Evolutionary conservation across 2,113 vertebrate species (phyloP), one percentile per base, ranked within the genome.

Genomic region (Miniopterus natalensis): DNA sequence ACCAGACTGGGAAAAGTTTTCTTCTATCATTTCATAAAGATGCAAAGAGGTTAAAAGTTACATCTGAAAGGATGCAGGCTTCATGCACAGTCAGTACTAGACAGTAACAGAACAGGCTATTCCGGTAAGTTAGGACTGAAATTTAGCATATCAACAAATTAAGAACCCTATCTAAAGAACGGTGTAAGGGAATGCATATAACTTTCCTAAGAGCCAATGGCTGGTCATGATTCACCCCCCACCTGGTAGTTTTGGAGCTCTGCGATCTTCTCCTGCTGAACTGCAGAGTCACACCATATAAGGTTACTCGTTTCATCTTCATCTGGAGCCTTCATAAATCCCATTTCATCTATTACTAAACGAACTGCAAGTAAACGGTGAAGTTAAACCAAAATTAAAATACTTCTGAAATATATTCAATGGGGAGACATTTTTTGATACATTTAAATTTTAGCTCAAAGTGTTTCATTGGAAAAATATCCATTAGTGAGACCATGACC

Each of bases 211-310:
- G n/a, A 27, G 75, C 7, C 53, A 90, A 15, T 49, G 87, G 68
- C 2, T 6, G 27, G 40, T 47, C 65, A 36, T 5, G 36, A 61
- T 61, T 77, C 68, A 23, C 63, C 47, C 55, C 91, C 84, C 98
- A 99, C 99, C 99, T 99, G 99, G 86, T 99, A 99, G 98, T 99
- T 99, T 88, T 98, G 99, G 97, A 99, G 99, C 74, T 99, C 99
- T 92, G 99, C 99, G 45, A 99, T 99, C 98, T 99, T 99, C 96
- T 99, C 99, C 15, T 99, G 99, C 92, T 99, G 99, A 94, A 99
- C 99, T 1, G 99, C 99, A 74, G 99, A 99, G 96, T 99, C 99
- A 61, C 98, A 99, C 99, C 99, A 99, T 97, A 99, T 99, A 79
- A 99, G 99, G 98, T 99, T 99, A 97, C 99, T 99, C 0, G 99